Evolutionary conservation across 2,113 vertebrate genomes (phyloP).

Genomic region (Xiphias gladius): DNA sequence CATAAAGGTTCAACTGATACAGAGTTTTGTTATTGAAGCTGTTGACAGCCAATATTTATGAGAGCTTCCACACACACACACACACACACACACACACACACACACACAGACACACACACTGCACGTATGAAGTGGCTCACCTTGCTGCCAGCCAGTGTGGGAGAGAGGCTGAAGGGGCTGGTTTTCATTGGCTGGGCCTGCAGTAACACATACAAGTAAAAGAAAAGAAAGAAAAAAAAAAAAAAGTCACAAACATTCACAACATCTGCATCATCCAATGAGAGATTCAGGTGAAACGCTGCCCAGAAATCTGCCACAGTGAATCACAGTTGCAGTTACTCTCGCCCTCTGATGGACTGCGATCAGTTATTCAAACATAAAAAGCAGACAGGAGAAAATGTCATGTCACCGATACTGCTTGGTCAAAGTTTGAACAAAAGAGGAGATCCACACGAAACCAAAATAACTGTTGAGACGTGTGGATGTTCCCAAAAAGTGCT

Average conservation of each 20-base stretch:
- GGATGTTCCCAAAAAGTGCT: no score
- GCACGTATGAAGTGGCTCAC: slow-evolving; percentile 70
- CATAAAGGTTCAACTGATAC: no score
- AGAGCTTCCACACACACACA: neutral
- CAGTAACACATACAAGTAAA: neutral
- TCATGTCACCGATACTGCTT: no score
- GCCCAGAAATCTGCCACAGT: neutral
- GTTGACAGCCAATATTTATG: no score
- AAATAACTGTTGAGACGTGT: no score
- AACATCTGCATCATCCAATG: neutral
- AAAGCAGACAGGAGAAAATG: neutral
- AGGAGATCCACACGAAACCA: no score
- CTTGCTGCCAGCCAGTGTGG: slow-evolving; percentile 85
- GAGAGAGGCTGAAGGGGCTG: slow-evolving; percentile 86
- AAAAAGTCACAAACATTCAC: neutral
- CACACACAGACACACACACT: slow-evolving; percentile 13
- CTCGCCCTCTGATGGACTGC: no score
- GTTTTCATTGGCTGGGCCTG: slow-evolving; percentile 88
- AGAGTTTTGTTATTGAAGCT: no score
- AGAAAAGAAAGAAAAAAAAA: neutral
- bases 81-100: slow-evolving; percentile 1
- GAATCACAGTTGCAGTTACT: neutral
- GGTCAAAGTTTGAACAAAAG: no score
- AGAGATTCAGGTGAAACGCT: neutral
- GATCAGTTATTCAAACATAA: neutral